Base-by-base conservation (phyloP, 2,113 vertebrate species). In the Hippoglossus stenolepis region DNA sequence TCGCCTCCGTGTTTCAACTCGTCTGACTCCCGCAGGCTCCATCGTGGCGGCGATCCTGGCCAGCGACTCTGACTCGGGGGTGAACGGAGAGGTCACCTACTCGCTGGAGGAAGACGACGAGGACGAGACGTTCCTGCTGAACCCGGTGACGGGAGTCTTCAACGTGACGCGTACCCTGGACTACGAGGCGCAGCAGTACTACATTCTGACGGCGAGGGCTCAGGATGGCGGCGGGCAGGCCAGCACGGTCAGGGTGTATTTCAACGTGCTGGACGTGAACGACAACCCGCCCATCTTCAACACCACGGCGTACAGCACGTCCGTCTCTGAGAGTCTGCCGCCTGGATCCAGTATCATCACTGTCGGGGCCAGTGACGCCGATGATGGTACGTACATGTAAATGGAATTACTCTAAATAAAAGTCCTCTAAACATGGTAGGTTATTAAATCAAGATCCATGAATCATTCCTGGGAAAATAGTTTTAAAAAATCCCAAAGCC, bases 1-100 rank as follows among this genome's bases (percentile, higher is more conserved):
- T 85, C 24, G 8, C 60, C 40, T 84, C 74, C 59, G 31, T 83
- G 78, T 81, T 57, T 54, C 70, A 26, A 35, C 51, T 49, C n/a
- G 20, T 78, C 58, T 70, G 40, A 47, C 65, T 54, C 54, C 35
- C 2, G 0, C 89, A 99, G 98, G 98, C 80, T 97, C 98, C 80
- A 94, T 99, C 43, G 97, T 99, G 85, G 98, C 97, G 65, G 97
- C 97, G 40, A 96, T 99, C 74, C 88, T 98, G 79, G 98, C 98
- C 60, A 97, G 95, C 6, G 98, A 99, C 21, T 96, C 95, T 0
- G 98, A 99, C 90, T 96, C 98, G 0, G 97, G 97, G 0, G 65
- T 93, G 56, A 98, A 99, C 0, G 98, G 98, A 20, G 98, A 99
- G 93, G 94, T 99, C 87, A 99, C 97, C 0, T 99, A 99, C 74